These are phyloP conservation scores for Mythimna pallens DNA, from an alignment of 2,888 invertebrate genomes.

Conservation along the genomic window DNA sequence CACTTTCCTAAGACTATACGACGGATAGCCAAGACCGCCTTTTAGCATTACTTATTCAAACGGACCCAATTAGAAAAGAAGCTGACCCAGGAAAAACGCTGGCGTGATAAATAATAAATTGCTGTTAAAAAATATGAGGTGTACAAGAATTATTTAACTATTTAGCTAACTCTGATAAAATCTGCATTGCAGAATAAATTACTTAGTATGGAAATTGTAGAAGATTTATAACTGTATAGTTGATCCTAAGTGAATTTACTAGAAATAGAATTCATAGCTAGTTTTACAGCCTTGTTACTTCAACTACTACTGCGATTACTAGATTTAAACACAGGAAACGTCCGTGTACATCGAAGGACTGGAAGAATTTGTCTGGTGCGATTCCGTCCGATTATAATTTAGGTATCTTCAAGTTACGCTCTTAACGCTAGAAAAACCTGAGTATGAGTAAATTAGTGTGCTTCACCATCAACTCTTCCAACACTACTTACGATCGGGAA, in stretches of 20 bases:
- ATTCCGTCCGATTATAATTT: too few species aligned
- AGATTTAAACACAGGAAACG: not conserved
- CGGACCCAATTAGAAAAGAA: not conserved
- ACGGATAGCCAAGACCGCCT: slow-evolving; percentile 3
- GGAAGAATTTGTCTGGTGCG: too few species aligned
- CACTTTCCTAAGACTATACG: not conserved
- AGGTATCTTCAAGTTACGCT: too few species aligned
- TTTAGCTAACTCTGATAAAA: slow-evolving; percentile 9
- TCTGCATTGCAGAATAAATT: slow-evolving; percentile 28
- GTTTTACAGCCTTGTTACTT: not conserved
- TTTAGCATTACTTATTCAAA: slow-evolving; percentile 16
- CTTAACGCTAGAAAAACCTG: too few species aligned
- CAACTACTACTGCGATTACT: too few species aligned
- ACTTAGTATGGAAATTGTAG: slow-evolving; percentile 9
- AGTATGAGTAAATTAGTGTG: too few species aligned
- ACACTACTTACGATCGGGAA: too few species aligned
- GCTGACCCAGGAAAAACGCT: not conserved
- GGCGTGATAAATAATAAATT: slow-evolving; percentile 17
- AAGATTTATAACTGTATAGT: slow-evolving; percentile 19
- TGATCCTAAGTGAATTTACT: slow-evolving; percentile 19
- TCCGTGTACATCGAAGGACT: too few species aligned
- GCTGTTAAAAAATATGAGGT: slow-evolving; percentile 20
- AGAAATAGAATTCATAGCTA: not conserved
- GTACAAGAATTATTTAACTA: not conserved
- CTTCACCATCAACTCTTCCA: too few species aligned